These are phyloP conservation scores for Perccottus glenii DNA, from an alignment of 2,113 vertebrate genomes.

Conservation along the genomic window DNA sequence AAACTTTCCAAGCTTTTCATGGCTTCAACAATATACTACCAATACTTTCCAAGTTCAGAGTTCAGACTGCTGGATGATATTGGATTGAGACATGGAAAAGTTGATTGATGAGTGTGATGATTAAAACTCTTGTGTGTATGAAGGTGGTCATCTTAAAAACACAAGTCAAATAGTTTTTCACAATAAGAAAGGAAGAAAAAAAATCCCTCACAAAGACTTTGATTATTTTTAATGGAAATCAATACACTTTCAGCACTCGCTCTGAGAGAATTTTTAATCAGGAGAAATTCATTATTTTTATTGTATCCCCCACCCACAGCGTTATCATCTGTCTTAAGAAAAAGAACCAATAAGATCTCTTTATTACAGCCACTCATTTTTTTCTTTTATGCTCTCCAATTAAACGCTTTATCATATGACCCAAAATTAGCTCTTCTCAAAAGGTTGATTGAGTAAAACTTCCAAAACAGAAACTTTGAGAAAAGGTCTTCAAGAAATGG, in stretches of 20 bases:
- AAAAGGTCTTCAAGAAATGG: conserved; percentile 41
- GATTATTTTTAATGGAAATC: conserved; percentile 85
- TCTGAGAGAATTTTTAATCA: conserved; percentile 76
- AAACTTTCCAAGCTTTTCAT: conserved; percentile 58
- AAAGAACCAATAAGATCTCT: conserved; percentile 45
- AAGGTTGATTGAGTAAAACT: conserved; percentile 49
- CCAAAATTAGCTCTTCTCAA: conserved; percentile 32
- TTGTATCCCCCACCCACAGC: conserved; percentile 1
- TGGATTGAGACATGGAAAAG: conserved; percentile 12
- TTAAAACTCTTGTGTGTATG: conserved; percentile 52
- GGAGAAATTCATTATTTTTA: conserved; percentile 77
- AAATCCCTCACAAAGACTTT: conserved; percentile 69
- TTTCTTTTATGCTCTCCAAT: conserved; percentile 24
- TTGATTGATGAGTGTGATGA: conserved; percentile 68
- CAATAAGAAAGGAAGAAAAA: conserved; percentile 37
- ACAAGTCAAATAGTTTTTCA: conserved; percentile 72
- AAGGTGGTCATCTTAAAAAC: conserved; percentile 62
- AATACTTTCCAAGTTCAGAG: conserved; percentile 51
- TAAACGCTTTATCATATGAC: conserved; percentile 34
- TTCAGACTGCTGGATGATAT: conserved; percentile 58
- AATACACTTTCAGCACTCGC: conserved; percentile 73
- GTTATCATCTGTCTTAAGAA: conserved; percentile 31
- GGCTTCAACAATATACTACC: conserved; percentile 41
- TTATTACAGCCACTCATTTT: conserved; percentile 6
- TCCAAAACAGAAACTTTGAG: conserved; percentile 47